These are phyloP conservation scores for Heloderma charlesbogerti DNA, from an alignment of 2,113 vertebrate species.

Conservation along the genomic window DNA sequence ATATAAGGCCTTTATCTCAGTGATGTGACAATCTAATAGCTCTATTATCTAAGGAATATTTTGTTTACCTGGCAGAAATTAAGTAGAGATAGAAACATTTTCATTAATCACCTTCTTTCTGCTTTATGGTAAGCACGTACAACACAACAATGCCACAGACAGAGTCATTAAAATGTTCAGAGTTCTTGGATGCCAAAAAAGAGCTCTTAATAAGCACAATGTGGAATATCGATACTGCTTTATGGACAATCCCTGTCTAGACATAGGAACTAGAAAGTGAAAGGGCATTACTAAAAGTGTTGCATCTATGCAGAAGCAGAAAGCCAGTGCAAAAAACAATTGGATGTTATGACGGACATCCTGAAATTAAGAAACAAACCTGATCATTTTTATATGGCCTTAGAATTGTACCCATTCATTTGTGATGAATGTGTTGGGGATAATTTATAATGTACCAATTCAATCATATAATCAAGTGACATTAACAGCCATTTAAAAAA, in stretches of 20 bases:
- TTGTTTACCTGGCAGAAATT: slow-evolving; percentile 32
- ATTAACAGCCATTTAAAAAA: background rate
- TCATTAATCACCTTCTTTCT: slow-evolving; percentile 22
- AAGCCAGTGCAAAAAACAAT: background rate
- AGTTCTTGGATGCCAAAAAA: slow-evolving; percentile 28
- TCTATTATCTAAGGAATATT: slow-evolving; percentile 13
- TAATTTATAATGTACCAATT: background rate
- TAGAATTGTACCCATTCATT: background rate
- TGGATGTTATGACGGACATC: background rate
- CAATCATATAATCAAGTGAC: background rate
- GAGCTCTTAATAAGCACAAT: slow-evolving; percentile 35
- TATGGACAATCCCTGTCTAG: slow-evolving; percentile 10
- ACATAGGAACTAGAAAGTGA: slow-evolving; percentile 12
- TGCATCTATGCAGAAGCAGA: background rate
- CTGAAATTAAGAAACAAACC: background rate
- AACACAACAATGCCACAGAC: slow-evolving; percentile 20
- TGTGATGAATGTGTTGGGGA: background rate
- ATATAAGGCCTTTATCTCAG: slow-evolving; percentile 12
- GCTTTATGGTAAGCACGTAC: slow-evolving; percentile 25
- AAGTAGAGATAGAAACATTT: background rate
- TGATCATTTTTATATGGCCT: background rate
- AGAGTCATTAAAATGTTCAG: slow-evolving; percentile 43
- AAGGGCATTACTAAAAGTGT: slow-evolving; percentile 7
- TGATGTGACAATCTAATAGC: slow-evolving; percentile 1
- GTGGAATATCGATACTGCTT: slow-evolving; percentile 20